Conservation (phyloP, 1,140 invertebrate species). For the Babylonia areolata region DNA sequence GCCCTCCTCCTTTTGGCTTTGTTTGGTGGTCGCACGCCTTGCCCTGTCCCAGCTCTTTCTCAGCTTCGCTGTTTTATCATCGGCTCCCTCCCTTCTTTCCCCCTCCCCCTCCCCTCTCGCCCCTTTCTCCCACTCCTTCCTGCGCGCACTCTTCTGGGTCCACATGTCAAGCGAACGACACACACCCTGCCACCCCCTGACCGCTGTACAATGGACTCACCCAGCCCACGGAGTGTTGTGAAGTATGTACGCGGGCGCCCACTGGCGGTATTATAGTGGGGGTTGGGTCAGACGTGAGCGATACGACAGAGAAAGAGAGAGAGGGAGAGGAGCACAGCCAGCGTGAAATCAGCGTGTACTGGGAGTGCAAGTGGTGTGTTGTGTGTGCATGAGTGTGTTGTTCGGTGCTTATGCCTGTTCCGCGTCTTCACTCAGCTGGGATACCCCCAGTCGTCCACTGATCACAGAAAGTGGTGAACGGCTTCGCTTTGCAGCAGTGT, state of each 20-base stretch:
- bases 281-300: neutral
- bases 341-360: neutral
- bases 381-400: neutral
- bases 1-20: neutral
- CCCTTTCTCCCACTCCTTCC: no score
- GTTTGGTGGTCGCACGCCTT: neutral
- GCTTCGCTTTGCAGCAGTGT: no score
- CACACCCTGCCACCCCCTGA: neutral
- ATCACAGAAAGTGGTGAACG: no score
- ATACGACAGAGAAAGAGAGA: no score
- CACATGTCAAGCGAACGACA: constrained; percentile 6
- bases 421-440: no score
- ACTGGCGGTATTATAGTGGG: neutral
- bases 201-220: neutral
- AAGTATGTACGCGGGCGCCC: constrained; percentile 5
- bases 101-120: neutral
- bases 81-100: neutral
- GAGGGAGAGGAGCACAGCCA: neutral
- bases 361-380: neutral
- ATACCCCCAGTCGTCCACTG: no score
- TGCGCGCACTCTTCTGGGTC: no score
- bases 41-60: neutral
- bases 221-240: neutral
- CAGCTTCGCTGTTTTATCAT: neutral
- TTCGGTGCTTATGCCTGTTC: neutral